Evolutionary conservation across 2,113 vertebrate species (phyloP), one percentile per base, ranked within the genome.

Genomic region (Alectura lathami): DNA sequence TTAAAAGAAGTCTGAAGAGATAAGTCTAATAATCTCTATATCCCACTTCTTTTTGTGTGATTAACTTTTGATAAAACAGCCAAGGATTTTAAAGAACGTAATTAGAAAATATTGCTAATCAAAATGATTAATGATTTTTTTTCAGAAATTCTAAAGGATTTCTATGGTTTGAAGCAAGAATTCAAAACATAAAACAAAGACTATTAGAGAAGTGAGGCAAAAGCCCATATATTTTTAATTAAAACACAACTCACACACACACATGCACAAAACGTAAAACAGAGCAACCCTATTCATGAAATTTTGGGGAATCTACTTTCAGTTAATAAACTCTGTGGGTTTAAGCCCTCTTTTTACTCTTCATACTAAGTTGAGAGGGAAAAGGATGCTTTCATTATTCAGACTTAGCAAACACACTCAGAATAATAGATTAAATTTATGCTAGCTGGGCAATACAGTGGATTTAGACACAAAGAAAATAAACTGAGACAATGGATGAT

Each of bases 311-410:
- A 83, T 69, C 30, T 57, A 14, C 70, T 77, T 73, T 57, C 17
- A 69, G 66, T 18, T 86, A 63, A 84, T 51, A 14, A 84, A 66
- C 13, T n/a, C 36, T 5, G 7, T 5, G 45, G 6, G 8, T 27
- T 88, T 76, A 91, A 91, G 45, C 67, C 53, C 45, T 78, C 36
- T 81, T 83, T 76, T 76, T 42, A 38, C 60, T 54, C 36, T 86
- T 81, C 45, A 6, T 83, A 63, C 17, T 70, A 83, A 83, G 29
- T 43, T 17, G 2, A 93, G 87, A 68, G 36, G 42, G 60, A 92
- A 91, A 86, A 63, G 24, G 43, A 64, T 83, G 40, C 11, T 88
- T 94, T 89, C 42, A 57, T 67, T 89, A 83, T 86, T 95, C 72
- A 68, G 63, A 45, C 22, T 62, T 89, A 72, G 77, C 57, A 82